phyloP scores from a whole-genome alignment of 2,888 invertebrate genomes.

The Alitta virens region DNA sequence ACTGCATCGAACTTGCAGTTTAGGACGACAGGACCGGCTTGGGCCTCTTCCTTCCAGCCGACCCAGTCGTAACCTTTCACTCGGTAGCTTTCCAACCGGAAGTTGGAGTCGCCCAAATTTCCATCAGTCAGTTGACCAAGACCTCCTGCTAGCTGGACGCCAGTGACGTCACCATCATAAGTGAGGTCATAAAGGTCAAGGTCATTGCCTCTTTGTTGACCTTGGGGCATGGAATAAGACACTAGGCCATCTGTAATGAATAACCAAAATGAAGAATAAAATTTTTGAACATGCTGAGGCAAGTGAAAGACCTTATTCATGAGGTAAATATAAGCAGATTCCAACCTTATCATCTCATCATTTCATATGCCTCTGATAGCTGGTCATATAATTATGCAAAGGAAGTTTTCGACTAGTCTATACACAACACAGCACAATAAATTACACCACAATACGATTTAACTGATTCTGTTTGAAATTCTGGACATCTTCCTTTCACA shows the following conservation, averaged over 20 bases:
- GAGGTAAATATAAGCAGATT: no score
- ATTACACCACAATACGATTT: no score
- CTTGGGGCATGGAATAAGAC: constrained; percentile 87
- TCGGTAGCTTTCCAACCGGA: constrained; percentile 65
- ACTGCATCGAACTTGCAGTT: constrained; percentile 85
- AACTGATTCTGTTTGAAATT: no score
- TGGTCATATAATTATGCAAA: no score
- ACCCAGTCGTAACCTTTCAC: constrained; percentile 78
- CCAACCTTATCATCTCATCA: no score
- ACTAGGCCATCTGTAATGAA: constrained; percentile 71
- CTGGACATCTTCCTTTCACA: no score
- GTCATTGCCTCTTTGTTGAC: constrained; percentile 75
- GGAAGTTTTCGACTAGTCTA: no score
- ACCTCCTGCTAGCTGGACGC: constrained; percentile 67
- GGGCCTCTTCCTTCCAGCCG: constrained; percentile 73
- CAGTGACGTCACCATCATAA: constrained; percentile 74
- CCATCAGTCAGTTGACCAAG: constrained; percentile 83
- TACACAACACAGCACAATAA: no score
- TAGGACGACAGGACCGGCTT: constrained; percentile 67
- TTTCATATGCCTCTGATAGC: no score
- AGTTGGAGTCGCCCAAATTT: constrained; percentile 73
- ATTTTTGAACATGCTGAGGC: no score
- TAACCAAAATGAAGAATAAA: no score
- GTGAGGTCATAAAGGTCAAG: constrained; percentile 80
- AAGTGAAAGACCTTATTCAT: no score